phyloP scores from a whole-genome alignment of 2,113 vertebrate genomes.

The Protomyctophum bolini region DNA sequence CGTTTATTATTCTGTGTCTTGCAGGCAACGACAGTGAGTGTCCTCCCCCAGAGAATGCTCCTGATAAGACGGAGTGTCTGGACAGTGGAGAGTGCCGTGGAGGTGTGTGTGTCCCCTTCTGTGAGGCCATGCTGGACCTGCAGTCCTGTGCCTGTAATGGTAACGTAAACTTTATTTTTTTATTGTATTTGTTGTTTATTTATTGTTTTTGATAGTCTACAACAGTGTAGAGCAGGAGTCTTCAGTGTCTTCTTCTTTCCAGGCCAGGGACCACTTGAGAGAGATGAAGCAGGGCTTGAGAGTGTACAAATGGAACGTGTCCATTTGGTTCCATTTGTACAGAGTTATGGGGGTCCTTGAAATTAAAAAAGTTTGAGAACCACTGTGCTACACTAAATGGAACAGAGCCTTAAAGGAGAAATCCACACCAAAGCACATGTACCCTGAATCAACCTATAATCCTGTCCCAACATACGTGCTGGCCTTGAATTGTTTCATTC shows the following conservation, averaged over 20 bases:
- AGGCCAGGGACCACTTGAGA: not conserved
- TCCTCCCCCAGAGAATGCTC: constrained; percentile 86
- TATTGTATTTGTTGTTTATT: not conserved
- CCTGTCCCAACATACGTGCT: too few relatives aligned
- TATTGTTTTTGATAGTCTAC: not conserved
- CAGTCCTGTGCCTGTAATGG: constrained; percentile 91
- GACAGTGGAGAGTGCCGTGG: constrained; percentile 89
- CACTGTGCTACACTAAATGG: too few relatives aligned
- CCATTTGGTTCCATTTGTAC: too few relatives aligned
- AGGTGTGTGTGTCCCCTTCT: constrained; percentile 93
- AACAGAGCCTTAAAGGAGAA: too few relatives aligned
- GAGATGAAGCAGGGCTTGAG: too few relatives aligned
- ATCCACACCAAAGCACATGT: too few relatives aligned
- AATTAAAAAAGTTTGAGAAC: too few relatives aligned
- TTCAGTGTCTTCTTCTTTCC: not conserved
- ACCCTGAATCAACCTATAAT: too few relatives aligned
- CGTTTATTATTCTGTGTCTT: not conserved
- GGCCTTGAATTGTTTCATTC: too few relatives aligned
- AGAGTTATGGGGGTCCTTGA: too few relatives aligned
- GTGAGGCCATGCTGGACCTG: constrained; percentile 81
- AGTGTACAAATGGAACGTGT: too few relatives aligned
- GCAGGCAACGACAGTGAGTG: constrained; percentile 90
- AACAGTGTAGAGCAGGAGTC: not conserved
- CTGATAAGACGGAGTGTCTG: constrained; percentile 85
- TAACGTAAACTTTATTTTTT: constrained; percentile 54